Evolutionary conservation across 2,888 invertebrate genomes (phyloP).

Genomic region (Pseudolycoriella hygida): DNA sequence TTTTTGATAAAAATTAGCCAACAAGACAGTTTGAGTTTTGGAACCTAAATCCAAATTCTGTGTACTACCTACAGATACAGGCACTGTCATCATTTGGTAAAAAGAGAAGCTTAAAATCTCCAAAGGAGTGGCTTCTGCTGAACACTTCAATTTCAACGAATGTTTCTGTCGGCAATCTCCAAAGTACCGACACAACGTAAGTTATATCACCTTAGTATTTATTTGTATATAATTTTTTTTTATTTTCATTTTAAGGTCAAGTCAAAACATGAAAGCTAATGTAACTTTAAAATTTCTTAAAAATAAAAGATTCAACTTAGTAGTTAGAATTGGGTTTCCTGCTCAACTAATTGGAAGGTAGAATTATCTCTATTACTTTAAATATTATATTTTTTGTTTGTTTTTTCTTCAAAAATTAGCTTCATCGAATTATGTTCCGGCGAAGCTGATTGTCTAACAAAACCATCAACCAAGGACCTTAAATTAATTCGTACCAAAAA

Average conservation of each 20-base stretch:
- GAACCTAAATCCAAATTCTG: constrained; percentile 35
- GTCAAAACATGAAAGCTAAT: not conserved
- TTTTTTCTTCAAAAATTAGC: not conserved
- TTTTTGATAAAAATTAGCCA: constrained; percentile 28
- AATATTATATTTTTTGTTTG: too few species aligned
- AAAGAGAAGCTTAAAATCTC: constrained; percentile 42
- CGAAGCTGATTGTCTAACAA: not conserved
- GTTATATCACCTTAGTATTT: too few species aligned
- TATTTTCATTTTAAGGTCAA: too few species aligned
- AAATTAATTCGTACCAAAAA: not conserved
- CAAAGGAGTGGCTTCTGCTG: constrained; percentile 49
- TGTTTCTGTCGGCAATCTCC: not conserved
- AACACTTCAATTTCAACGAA: constrained; percentile 37
- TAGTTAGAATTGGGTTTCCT: not conserved
- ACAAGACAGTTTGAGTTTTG: constrained; percentile 44
- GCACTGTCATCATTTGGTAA: constrained; percentile 51
- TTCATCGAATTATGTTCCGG: not conserved
- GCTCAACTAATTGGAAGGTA: not conserved
- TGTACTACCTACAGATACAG: constrained; percentile 65
- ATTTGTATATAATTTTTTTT: too few species aligned
- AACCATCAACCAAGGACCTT: not conserved
- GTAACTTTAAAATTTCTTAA: not conserved
- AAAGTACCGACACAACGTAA: not conserved
- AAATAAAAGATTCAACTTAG: not conserved
- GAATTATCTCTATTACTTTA: not conserved